These are phyloP conservation scores for Tenodera sinensis DNA, from an alignment of 2,888 invertebrate genomes.

Conservation along the genomic window DNA sequence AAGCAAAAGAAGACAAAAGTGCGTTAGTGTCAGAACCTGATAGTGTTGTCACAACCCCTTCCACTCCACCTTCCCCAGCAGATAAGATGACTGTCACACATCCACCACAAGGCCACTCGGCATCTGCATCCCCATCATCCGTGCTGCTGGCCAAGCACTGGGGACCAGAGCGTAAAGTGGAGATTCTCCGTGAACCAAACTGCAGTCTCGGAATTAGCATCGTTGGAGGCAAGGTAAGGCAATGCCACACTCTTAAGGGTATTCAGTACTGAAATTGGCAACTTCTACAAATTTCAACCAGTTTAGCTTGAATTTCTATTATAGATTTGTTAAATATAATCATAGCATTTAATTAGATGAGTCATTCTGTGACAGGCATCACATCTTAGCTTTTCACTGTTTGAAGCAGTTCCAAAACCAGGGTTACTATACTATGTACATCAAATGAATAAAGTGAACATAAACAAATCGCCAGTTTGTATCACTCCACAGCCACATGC, in stretches of 20 bases:
- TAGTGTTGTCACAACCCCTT: not conserved
- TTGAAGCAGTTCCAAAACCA: too few species aligned
- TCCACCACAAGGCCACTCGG: not conserved
- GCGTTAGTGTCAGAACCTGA: not conserved
- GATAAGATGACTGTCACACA: conserved; percentile 18
- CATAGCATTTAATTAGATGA: too few species aligned
- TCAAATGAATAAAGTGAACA: too few species aligned
- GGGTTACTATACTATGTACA: too few species aligned
- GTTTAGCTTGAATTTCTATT: too few species aligned
- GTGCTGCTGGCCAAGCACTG: conserved; percentile 65
- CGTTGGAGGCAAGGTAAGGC: conserved; percentile 83
- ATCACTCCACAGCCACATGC: too few species aligned
- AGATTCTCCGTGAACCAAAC: conserved; percentile 66
- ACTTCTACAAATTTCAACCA: too few species aligned
- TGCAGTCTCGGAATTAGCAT: conserved; percentile 94
- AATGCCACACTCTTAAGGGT: not conserved
- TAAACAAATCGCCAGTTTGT: too few species aligned
- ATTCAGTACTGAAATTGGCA: too few species aligned
- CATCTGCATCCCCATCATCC: conserved; percentile 4
- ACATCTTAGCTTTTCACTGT: too few species aligned
- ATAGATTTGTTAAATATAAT: too few species aligned
- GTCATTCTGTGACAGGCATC: too few species aligned
- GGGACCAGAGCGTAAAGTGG: conserved; percentile 77
- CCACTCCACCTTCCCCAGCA: not conserved
- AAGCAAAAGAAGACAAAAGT: not conserved